Base-by-base conservation (phyloP, 2,888 invertebrate species). In the Nematopogon swammerdamellus region DNA sequence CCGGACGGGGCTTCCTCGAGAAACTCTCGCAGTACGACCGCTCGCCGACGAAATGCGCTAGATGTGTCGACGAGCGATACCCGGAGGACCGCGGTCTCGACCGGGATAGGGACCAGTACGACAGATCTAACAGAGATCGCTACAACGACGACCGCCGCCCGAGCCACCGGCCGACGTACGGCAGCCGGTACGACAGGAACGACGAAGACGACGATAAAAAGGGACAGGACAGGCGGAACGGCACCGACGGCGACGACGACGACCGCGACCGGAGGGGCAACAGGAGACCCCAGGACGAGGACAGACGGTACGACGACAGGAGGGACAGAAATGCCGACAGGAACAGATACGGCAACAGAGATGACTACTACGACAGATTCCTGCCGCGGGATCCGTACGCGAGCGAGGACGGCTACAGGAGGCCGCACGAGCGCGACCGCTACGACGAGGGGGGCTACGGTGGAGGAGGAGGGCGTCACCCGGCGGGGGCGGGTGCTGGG, bases 361-460 rank as follows among this genome's bases (percentile, higher is more conserved):
- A 70, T n/a, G 71, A 70, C 53, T 72, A 76, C 48, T 76, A 76
- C 50, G 75, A 77, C 36, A 64, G 74, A 49, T 75, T 73, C 52
- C 52, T 75, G 43, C 52, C 74, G 43, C 64, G 73, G 54, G 76
- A 77, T 54, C 70, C 75, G 0, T 68, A 70, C 48, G 67, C 72
- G 14, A 14, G 8, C 36, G 36, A 36, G 6, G 36, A 36, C 11
- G 11, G 36, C n/a, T 36, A 36, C 36, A 14, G 72, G 48, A 59
- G 73, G 18, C 50, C 59, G 11, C 70, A 68, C 52, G 73, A 75
- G 11, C 70, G 68, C 52, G 73, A 75, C 2, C 64, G 72, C 50
- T 67, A 69, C 52, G 63, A 63, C 48, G 68, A 65, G 54, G 58
- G 67, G 49, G 25, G 55, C 1, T 63, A 61, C 49, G 61, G n/a